Conservation (phyloP, 23 tunicate genomes). For the Clavelina lepadiformis region DNA sequence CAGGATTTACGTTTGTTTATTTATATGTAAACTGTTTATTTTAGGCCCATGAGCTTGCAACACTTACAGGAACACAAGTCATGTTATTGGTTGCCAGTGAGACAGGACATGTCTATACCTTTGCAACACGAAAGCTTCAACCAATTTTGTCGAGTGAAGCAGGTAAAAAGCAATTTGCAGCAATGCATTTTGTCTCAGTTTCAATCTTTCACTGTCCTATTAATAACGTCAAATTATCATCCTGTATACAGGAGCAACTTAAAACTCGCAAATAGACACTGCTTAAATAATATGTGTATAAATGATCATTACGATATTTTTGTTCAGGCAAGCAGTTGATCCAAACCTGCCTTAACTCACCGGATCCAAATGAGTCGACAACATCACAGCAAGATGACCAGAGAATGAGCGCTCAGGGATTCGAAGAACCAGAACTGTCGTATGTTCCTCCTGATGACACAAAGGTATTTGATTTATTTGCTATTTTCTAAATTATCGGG, state of each 20-base stretch:
- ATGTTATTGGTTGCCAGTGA: constrained; percentile 99
- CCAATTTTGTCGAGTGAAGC: constrained; percentile 94
- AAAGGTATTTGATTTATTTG: too few relatives aligned
- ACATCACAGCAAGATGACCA: constrained; percentile 65
- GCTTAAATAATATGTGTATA: too few relatives aligned
- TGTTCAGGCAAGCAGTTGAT: constrained; percentile 88
- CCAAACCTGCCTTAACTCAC: constrained; percentile 94
- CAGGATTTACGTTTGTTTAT: too few relatives aligned
- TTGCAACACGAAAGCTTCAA: constrained; percentile 92
- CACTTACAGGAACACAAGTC: constrained; percentile 98
- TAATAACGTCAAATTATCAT: too few relatives aligned
- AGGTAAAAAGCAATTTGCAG: constrained; percentile 66
- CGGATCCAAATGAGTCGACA: constrained; percentile 54
- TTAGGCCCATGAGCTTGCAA: constrained; percentile 98
- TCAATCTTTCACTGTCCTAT: too few relatives aligned
- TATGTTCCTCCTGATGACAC: constrained; percentile 77
- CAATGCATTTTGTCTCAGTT: too few relatives aligned
- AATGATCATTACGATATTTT: too few relatives aligned
- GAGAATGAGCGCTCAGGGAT: constrained; percentile 96
- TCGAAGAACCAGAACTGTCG: constrained; percentile 78
- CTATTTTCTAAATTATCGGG: too few relatives aligned
- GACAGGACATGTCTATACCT: constrained; percentile 99
- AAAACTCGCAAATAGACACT: too few relatives aligned
- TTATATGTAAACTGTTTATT: neutral
- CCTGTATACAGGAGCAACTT: too few relatives aligned